These are phyloP conservation scores for Sander vitreus DNA, from an alignment of 2,113 vertebrate species.

Conservation along the genomic window DNA sequence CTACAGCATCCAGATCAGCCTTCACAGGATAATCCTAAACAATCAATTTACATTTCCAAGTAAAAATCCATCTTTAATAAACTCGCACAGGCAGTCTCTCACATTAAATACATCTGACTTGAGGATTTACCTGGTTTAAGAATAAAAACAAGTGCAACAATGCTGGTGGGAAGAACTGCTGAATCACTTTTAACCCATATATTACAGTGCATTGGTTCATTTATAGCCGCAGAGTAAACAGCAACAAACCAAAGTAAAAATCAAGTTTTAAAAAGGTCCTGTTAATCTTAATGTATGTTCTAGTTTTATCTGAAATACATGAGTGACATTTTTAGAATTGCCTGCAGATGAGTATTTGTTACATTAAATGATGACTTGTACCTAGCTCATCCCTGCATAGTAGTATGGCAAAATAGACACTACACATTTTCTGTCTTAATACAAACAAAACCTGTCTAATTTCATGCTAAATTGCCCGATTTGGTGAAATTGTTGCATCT, in stretches of 20 bases:
- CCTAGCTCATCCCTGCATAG: slow-evolving; percentile 46
- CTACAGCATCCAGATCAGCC: not conserved
- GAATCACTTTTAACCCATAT: slow-evolving; percentile 36
- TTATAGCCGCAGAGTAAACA: not conserved
- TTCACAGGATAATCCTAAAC: not conserved
- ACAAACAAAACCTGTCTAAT: slow-evolving; percentile 20
- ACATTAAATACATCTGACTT: slow-evolving; percentile 7
- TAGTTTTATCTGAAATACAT: slow-evolving; percentile 3
- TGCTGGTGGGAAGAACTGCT: slow-evolving; percentile 35
- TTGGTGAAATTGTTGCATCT: slow-evolving; percentile 13
- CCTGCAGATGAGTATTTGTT: slow-evolving; percentile 5
- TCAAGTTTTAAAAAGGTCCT: slow-evolving; percentile 12
- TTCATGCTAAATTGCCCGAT: not conserved
- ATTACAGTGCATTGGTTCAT: slow-evolving; percentile 38
- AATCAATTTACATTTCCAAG: not conserved
- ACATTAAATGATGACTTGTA: slow-evolving; percentile 6
- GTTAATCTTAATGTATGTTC: not conserved
- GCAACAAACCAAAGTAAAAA: slow-evolving; percentile 29
- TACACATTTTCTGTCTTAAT: not conserved
- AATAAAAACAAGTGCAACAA: slow-evolving; percentile 26
- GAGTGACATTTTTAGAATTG: slow-evolving; percentile 13
- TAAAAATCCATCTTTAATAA: slow-evolving; percentile 29
- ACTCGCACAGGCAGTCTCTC: slow-evolving; percentile 15
- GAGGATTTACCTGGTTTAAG: slow-evolving; percentile 17
- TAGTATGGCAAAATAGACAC: slow-evolving; percentile 5